Base-by-base conservation (phyloP, 2,797 vertebrate genomes). In the Coendou prehensilis region DNA sequence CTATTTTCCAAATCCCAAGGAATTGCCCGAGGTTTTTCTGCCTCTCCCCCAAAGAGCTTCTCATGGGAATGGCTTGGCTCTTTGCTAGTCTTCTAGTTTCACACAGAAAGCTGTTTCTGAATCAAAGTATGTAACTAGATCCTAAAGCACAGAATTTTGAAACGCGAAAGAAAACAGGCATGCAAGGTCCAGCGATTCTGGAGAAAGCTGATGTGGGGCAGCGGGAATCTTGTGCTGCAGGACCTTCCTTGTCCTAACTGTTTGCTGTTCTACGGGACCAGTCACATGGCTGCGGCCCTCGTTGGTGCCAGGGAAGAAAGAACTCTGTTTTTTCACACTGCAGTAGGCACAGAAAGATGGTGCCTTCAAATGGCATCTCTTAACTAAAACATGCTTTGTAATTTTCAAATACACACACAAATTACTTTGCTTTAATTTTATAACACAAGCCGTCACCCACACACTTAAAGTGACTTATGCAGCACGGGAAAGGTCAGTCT, bases 1-100 rank as follows among this genome's bases (percentile, higher is more conserved):
- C 45, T 92, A 23, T n/a, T 94, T 94, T 33, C 54, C 9, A 69
- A 89, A 89, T 45, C n/a, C 67, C 54, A 71, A 75, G 61, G 41
- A 96, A n/a, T 0, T 28, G 45, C 33, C 85, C 45, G 56, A 73
- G 26, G 45, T 87, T 93, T 76, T 57, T 75, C 54, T 79, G 73
- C 13, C 5, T 30, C n/a, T 22, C 10, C 4, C 4, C 13, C 6
- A 5, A 10, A 41, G 2, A 50, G n/a, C 41, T 50, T 67, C 41
- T 61, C 79, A 52, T 7, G 41, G 76, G n/a, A 76, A 57, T 5
- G 69, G 9, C 73, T 92, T 13, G 79, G 45, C 18, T 61, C 33
- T 57, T 69, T 14, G 54, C 8, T 1, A 26, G 47, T 80, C 45
- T 84, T 61, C 69, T 61, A 9, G 45, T 86, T 91, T 92, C 75